These are phyloP conservation scores for Epinotia demarniana DNA, from an alignment of 2,888 invertebrate genomes.

Conservation along the genomic window DNA sequence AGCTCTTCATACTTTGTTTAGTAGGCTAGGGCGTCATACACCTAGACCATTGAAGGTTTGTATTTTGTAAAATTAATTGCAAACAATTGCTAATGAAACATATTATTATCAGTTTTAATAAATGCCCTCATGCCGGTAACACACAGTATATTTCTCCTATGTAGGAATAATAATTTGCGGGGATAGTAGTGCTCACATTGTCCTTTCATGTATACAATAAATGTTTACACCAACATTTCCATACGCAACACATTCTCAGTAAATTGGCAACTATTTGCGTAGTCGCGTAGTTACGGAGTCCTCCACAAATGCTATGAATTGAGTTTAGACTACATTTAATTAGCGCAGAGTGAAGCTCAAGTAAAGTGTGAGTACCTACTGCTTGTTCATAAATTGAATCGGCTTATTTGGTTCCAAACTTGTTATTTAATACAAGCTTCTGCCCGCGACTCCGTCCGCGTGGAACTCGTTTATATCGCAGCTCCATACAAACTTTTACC, in stretches of 20 bases:
- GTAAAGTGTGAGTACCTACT: neutral
- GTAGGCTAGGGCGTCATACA: too few relatives aligned
- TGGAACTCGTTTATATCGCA: too few relatives aligned
- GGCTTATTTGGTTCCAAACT: neutral
- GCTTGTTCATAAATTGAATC: conserved; percentile 2
- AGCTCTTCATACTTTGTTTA: too few relatives aligned
- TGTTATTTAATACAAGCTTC: neutral
- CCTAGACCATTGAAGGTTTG: too few relatives aligned
- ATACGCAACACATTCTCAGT: neutral
- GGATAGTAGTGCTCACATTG: neutral
- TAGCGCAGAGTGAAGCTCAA: conserved; percentile 5
- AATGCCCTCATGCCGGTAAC: too few relatives aligned
- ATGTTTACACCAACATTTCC: neutral
- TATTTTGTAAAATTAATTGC: too few relatives aligned
- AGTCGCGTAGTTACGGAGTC: conserved; percentile 6
- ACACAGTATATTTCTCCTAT: too few relatives aligned
- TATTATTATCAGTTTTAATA: too few relatives aligned
- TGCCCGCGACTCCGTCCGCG: too few relatives aligned
- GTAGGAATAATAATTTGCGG: neutral
- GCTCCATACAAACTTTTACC: too few relatives aligned
- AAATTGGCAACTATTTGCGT: conserved; percentile 6
- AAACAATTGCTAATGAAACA: too few relatives aligned
- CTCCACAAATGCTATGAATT: conserved; percentile 14
- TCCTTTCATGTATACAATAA: neutral
- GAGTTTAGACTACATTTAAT: conserved; percentile 7